A percentile compares a stretch with the other conserved stretches of the same genome.
Evolutionary conservation across 2,113 vertebrate genomes (phyloP).

Genomic region (Myxocyprinus asiaticus): DNA sequence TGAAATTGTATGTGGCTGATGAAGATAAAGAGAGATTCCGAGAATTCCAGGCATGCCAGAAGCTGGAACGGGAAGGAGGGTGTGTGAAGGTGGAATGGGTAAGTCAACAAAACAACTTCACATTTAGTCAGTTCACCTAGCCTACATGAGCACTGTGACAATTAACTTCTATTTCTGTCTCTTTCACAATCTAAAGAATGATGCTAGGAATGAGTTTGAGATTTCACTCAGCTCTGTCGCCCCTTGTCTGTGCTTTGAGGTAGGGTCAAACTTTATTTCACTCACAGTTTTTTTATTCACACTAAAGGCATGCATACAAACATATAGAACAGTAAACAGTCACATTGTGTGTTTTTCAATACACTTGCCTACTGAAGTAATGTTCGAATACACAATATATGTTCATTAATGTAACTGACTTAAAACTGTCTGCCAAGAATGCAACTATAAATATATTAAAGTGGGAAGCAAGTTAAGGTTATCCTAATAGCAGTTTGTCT

Average conservation of each 20-base stretch:
- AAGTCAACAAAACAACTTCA: background rate
- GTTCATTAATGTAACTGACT: too few relatives aligned
- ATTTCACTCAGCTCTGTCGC: conserved; percentile 56
- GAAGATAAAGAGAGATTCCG: conserved; percentile 16
- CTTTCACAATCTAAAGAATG: conserved; percentile 44
- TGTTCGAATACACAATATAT: too few relatives aligned
- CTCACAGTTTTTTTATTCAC: too few relatives aligned
- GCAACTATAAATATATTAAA: too few relatives aligned
- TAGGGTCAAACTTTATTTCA: conserved; percentile 53
- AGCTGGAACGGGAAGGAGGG: conserved; percentile 23
- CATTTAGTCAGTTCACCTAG: too few relatives aligned
- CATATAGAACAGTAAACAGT: too few relatives aligned
- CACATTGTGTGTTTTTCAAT: too few relatives aligned
- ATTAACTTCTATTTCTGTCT: conserved; percentile 26
- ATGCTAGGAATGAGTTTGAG: conserved; percentile 42
- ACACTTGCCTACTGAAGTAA: too few relatives aligned
- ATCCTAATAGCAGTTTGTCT: too few relatives aligned
- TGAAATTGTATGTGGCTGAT: conserved; percentile 51
- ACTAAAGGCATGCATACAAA: too few relatives aligned
- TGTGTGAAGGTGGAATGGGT: conserved; percentile 47
- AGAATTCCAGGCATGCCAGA: conserved; percentile 45
- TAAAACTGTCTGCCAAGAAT: too few relatives aligned
- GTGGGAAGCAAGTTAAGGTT: too few relatives aligned
- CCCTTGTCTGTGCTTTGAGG: conserved; percentile 75
- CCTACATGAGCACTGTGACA: background rate